Percentiles rank a stretch among this genome's conserved stretches.
Evolutionary conservation across 2,797 vertebrate genomes (phyloP).

Genomic region (Cossypha polioptera): DNA sequence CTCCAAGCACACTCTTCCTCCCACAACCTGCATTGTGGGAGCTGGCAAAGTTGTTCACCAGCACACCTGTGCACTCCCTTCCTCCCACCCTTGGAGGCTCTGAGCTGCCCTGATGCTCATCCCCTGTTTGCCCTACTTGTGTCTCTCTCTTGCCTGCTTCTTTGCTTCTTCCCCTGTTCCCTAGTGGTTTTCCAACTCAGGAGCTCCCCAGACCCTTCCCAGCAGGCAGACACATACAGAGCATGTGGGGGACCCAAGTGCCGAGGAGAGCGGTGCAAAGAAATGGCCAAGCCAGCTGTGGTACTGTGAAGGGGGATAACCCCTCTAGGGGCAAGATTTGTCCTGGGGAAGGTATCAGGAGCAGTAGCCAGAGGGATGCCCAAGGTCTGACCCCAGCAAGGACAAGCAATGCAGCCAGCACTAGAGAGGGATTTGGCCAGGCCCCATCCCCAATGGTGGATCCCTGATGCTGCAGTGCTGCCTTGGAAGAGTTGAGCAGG

Average conservation of each 20-base stretch:
- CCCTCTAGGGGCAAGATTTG: background rate
- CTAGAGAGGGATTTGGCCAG: background rate
- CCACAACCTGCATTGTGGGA: accelerated
- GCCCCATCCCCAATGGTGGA: too few species aligned
- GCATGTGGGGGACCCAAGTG: background rate
- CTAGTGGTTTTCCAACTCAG: accelerated
- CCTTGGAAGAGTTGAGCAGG: background rate
- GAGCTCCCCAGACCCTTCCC: background rate
- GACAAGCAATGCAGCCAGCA: accelerated
- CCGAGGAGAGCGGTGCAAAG: background rate
- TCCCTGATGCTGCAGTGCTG: background rate
- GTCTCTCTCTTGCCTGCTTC: background rate
- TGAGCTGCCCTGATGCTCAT: background rate
- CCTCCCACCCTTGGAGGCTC: accelerated
- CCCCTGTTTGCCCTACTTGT: background rate
- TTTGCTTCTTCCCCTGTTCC: background rate
- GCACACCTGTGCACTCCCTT: background rate
- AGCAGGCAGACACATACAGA: background rate
- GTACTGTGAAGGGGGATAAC: background rate
- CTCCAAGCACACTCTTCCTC: background rate
- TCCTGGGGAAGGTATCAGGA: background rate
- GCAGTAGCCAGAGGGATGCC: background rate
- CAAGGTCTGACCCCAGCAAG: background rate
- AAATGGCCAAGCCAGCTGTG: background rate
- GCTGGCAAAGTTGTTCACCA: background rate